Percentiles rank a stretch among this genome's conserved stretches.
These are phyloP conservation scores for Hemiprocne comata DNA, from an alignment of 2,113 vertebrate genomes.

Conservation along the genomic window DNA sequence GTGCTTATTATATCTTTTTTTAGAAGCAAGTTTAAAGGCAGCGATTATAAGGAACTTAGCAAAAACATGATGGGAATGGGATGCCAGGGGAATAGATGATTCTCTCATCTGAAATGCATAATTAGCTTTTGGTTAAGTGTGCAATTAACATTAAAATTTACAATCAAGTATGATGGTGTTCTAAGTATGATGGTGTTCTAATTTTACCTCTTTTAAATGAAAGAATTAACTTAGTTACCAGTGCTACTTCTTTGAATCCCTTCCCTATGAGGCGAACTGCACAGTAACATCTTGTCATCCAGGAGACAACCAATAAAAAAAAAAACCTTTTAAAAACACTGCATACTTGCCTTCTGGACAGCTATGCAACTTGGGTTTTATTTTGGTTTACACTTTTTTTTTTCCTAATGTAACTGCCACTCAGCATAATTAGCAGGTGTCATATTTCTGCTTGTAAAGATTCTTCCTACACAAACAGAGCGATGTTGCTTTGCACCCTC, in stretches of 20 bases:
- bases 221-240: neutral
- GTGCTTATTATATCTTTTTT: neutral
- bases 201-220: conserved; percentile 34
- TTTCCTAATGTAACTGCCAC: too few species aligned
- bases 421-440: conserved; percentile 53
- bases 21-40: conserved; percentile 1
- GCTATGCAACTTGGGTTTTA: neutral
- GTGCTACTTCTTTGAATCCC: neutral
- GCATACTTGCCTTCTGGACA: conserved; percentile 13
- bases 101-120: conserved; percentile 51
- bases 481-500: neutral
- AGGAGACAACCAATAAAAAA: neutral
- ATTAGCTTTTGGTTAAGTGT: conserved; percentile 46
- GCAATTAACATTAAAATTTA: conserved; percentile 67
- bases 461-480: neutral
- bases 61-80: conserved; percentile 16
- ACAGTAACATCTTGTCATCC: neutral
- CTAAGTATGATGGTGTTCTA: conserved; percentile 42
- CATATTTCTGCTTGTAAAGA: conserved; percentile 28
- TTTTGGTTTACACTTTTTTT: neutral
- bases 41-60: neutral
- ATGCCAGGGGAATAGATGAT: conserved; percentile 41
- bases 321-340: neutral
- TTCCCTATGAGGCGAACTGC: neutral
- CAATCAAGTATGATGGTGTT: conserved; percentile 30